These are phyloP conservation scores for Platycnemis pennipes DNA, from an alignment of 2,888 invertebrate genomes.

Conservation along the genomic window DNA sequence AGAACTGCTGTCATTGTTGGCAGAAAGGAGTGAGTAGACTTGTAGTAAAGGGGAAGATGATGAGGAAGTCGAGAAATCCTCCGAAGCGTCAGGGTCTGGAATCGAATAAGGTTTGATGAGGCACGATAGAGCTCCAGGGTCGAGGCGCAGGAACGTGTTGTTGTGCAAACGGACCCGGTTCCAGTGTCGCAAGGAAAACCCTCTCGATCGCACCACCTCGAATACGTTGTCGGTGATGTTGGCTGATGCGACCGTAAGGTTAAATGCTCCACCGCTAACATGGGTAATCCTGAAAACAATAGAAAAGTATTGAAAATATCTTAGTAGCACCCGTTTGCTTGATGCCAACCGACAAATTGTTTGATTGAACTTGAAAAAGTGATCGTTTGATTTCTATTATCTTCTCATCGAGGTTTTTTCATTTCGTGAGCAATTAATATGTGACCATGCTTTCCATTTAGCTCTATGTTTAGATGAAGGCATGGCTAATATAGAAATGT, in stretches of 20 bases:
- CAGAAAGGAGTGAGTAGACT: background rate
- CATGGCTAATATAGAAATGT: no score
- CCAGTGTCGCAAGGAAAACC: slow-evolving; percentile 85
- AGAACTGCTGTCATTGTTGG: background rate
- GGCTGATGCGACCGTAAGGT: slow-evolving; percentile 83
- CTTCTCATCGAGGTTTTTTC: no score
- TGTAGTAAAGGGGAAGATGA: slow-evolving; percentile 24
- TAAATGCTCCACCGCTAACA: slow-evolving; percentile 84
- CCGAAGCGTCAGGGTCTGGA: slow-evolving; percentile 78
- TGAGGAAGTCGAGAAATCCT: slow-evolving; percentile 15
- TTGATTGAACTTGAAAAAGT: no score
- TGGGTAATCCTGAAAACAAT: slow-evolving; percentile 83
- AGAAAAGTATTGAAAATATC: background rate
- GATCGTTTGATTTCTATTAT: no score
- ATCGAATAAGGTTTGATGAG: slow-evolving; percentile 74
- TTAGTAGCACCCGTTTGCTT: background rate
- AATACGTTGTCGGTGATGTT: slow-evolving; percentile 84
- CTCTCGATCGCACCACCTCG: slow-evolving; percentile 81
- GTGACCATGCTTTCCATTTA: no score
- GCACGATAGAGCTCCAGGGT: slow-evolving; percentile 78
- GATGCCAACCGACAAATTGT: background rate
- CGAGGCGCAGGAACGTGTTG: slow-evolving; percentile 84
- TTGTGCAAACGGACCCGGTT: slow-evolving; percentile 83
- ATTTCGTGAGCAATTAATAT: no score
- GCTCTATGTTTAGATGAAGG: no score